Evolutionary conservation across 1,140 invertebrate species (phyloP), one percentile per base, ranked within the genome.

Genomic region (Drosophila tsacasi): DNA sequence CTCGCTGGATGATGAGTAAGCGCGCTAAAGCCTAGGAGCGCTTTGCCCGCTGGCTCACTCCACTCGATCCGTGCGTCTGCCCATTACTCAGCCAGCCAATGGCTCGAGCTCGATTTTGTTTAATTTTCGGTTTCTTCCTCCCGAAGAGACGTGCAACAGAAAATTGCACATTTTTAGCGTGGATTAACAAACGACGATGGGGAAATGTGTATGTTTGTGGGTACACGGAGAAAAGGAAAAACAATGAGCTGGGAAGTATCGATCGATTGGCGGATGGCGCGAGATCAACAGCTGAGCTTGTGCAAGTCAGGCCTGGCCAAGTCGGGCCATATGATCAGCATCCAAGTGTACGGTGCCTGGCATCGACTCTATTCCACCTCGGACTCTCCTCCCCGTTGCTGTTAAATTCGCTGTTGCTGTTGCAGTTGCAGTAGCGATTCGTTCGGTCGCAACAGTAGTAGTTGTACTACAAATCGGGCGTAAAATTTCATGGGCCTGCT

Each of bases 401-500:
- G 32, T 17, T 62, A 64, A 17, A 52, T 15, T 9, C 30, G 27
- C 35, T 72, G 59, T 13, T 49, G 30, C 37, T 63, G 71, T 27
- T 54, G 64, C 30, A 15, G 75, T 73, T 35, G 68, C 69, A 72
- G 55, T 73, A 37, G 64, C 64, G 30, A 58, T 73, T 73, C 42
- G 61, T 76, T 71, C 55, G 62, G 59, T 76, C 69, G 79, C 78
- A 91, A 89, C 89, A 79, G 89, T 91, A 91, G 79, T 86, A 75
- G 85, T 90, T 83, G 84, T 91, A 89, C 89, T 89, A 89, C 89
- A 92, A 92, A 92, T 92, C 90, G 90, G 83, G 80, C 85, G 90
- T 92, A 90, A 86, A 91, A 92, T 92, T 92, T 92, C 90, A 92
- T 79, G 90, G 90, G 90, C 90, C 83, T 90, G 90, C 80, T 92